Conservation (phyloP, 2,113 vertebrate genomes). For the Zosterops lateralis region DNA sequence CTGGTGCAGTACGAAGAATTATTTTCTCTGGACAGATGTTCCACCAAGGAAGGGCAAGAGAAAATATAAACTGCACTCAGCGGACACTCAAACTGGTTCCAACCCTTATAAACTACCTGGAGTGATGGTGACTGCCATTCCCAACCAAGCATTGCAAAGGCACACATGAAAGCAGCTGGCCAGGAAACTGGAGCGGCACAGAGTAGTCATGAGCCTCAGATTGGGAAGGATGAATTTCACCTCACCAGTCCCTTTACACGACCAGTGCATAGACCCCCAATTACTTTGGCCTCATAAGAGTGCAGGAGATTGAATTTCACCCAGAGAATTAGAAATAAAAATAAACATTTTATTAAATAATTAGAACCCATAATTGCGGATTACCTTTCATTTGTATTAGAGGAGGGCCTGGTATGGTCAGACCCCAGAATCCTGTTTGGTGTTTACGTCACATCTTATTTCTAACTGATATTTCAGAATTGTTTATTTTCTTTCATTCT, state of each 20-base stretch:
- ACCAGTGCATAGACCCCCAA: background rate
- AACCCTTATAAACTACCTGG: background rate
- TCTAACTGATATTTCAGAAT: background rate
- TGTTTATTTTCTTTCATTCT: background rate
- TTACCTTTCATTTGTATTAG: slow-evolving; percentile 29
- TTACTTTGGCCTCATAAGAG: background rate
- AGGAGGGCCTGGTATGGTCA: background rate
- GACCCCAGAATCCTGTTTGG: background rate
- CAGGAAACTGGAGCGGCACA: background rate
- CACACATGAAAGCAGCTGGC: background rate
- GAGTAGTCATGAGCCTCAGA: background rate
- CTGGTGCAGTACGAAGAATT: background rate
- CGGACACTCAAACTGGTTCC: background rate
- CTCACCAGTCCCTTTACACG: slow-evolving; percentile 2
- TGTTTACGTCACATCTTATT: background rate
- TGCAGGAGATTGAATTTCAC: slow-evolving; percentile 33
- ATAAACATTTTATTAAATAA: slow-evolving; percentile 56
- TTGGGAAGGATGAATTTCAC: slow-evolving; percentile 5
- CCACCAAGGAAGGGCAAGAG: background rate
- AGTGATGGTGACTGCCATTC: background rate
- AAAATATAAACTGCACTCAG: background rate
- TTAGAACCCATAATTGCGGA: background rate
- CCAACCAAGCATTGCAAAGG: background rate
- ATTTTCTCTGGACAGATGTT: background rate
- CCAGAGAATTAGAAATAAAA: slow-evolving; percentile 37